A percentile compares a stretch with the other conserved stretches of the same genome.
Conservation (phyloP, 2,113 vertebrate genomes). For the Gambusia affinis region DNA sequence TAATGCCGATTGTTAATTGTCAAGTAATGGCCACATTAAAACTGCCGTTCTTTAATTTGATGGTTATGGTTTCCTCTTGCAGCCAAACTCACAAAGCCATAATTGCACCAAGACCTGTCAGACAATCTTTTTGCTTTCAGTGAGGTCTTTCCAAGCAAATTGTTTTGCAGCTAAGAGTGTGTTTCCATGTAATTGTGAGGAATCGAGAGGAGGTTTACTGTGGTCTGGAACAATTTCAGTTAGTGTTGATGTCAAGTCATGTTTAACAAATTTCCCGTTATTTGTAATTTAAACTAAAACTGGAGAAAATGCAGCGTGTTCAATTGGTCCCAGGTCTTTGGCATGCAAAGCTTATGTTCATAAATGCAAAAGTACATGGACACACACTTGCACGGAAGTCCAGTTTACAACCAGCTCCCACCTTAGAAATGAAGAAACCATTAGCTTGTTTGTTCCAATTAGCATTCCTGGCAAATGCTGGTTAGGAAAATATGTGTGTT, state of each 20-base stretch:
- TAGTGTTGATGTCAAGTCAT: constrained; percentile 48
- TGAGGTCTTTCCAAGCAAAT: constrained; percentile 17
- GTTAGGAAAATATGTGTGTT: constrained; percentile 49
- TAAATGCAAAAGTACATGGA: constrained; percentile 19
- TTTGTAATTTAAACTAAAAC: constrained; percentile 60
- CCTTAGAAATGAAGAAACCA: constrained; percentile 66
- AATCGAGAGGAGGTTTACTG: constrained; percentile 40
- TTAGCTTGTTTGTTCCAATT: constrained; percentile 76
- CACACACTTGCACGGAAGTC: constrained; percentile 42
- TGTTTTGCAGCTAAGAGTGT: constrained; percentile 29
- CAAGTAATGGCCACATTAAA: neutral
- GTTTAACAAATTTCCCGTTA: constrained; percentile 52
- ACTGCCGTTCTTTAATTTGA: constrained; percentile 9
- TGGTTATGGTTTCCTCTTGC: neutral
- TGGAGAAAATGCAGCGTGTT: constrained; percentile 53
- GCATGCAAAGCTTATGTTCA: constrained; percentile 29
- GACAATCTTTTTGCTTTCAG: constrained; percentile 14
- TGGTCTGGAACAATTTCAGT: constrained; percentile 47
- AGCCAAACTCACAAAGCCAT: constrained; percentile 11
- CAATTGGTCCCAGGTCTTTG: constrained; percentile 71
- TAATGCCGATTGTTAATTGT: neutral
- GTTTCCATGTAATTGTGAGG: constrained; percentile 44
- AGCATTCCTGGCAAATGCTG: constrained; percentile 76
- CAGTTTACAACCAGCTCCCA: constrained; percentile 54
- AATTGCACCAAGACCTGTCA: neutral